A percentile compares a stretch with the other conserved stretches of the same genome.
Conservation (phyloP, 53 echinoderm and acorn worm species). For the Antedon mediterranea region DNA sequence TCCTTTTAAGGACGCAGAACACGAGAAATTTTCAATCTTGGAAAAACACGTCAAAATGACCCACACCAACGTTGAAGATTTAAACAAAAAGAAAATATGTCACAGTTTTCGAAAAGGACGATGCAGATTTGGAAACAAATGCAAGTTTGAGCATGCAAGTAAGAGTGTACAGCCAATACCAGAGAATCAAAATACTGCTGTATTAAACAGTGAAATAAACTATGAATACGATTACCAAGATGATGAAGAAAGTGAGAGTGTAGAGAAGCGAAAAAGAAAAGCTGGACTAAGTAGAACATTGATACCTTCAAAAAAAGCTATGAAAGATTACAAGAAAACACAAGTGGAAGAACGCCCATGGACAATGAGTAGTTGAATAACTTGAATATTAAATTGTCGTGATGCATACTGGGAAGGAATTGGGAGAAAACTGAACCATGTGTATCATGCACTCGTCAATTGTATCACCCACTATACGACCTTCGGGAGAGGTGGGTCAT, state of each 20-base stretch:
- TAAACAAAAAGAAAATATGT: conserved; percentile 38
- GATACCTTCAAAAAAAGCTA: conserved; percentile 56
- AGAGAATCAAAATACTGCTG: not conserved
- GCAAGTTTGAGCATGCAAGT: conserved; percentile 46
- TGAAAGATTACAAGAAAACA: conserved; percentile 32
- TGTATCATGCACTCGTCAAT: too few species aligned
- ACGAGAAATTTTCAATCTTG: conserved; percentile 47
- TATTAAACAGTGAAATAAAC: too few species aligned
- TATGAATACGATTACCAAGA: not conserved
- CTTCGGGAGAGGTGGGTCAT: too few species aligned
- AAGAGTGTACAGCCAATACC: not conserved
- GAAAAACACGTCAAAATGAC: conserved; percentile 77
- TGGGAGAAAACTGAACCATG: too few species aligned
- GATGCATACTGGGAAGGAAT: too few species aligned
- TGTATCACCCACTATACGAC: too few species aligned
- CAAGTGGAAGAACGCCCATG: conserved; percentile 39
- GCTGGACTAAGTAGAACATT: conserved; percentile 43
- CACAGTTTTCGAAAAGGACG: conserved; percentile 55
- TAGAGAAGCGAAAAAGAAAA: conserved; percentile 34
- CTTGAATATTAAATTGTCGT: too few species aligned
- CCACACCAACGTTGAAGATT: conserved; percentile 14
- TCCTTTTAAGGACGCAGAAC: conserved; percentile 46
- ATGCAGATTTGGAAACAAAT: conserved; percentile 61
- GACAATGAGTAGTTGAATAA: conserved; percentile 34
- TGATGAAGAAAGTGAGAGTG: not conserved